A percentile compares a stretch with the other conserved stretches of the same genome.
Evolutionary conservation across 2,888 invertebrate species (phyloP).

Genomic region (Stegana nigrithorax): DNA sequence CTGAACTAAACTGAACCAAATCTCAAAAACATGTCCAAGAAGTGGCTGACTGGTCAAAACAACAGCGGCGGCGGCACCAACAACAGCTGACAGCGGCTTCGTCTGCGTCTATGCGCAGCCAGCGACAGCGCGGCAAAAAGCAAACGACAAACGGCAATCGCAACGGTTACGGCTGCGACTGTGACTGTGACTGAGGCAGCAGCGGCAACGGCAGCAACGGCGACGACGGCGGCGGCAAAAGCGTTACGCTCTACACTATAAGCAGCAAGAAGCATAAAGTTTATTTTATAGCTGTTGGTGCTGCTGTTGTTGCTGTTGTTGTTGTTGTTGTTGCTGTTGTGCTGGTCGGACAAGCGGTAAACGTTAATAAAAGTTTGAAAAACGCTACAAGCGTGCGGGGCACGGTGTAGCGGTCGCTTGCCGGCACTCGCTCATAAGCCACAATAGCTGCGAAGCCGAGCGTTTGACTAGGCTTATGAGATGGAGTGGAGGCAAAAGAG

Average conservation of each 20-base stretch:
- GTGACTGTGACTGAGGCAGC: slow-evolving; percentile 3
- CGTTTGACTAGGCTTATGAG: too few species aligned
- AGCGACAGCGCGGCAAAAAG: background rate
- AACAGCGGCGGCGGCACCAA: slow-evolving; percentile 50
- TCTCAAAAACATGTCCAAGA: slow-evolving; percentile 62
- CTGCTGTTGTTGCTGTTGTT: slow-evolving; percentile 27
- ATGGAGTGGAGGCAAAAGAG: too few species aligned
- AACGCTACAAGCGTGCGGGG: background rate
- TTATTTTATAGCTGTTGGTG: background rate
- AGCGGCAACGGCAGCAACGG: slow-evolving; percentile 29
- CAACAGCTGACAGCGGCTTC: slow-evolving; percentile 31
- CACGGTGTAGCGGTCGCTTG: slow-evolving; percentile 11
- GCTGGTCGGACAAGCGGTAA: slow-evolving; percentile 50
- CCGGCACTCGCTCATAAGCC: background rate
- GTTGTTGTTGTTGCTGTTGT: slow-evolving; percentile 39
- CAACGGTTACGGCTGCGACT: background rate
- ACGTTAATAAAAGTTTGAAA: slow-evolving; percentile 60
- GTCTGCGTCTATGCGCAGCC: slow-evolving; percentile 20
- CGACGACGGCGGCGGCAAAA: slow-evolving; percentile 32
- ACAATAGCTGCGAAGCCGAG: too few species aligned
- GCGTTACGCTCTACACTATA: slow-evolving; percentile 44
- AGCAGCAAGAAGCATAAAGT: slow-evolving; percentile 33
- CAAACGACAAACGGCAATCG: background rate
- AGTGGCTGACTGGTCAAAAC: slow-evolving; percentile 65
- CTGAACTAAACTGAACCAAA: slow-evolving; percentile 60